Conservation (phyloP, 2,888 invertebrate genomes). For the Mesorhabditis spiculigera region DNA sequence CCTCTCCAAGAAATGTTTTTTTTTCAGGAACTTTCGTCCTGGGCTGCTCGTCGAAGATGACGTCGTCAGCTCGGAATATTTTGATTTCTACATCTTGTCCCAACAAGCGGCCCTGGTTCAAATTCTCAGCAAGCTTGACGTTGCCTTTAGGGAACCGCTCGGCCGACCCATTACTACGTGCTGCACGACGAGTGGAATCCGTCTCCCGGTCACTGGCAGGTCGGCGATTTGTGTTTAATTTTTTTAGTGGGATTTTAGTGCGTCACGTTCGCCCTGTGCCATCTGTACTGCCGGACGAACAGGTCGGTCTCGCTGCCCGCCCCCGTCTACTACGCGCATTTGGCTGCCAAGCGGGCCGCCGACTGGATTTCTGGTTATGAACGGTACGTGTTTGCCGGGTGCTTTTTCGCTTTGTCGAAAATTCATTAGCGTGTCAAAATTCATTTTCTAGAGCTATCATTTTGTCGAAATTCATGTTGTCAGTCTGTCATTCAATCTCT, state of each 20-base stretch:
- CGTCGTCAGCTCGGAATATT: not conserved
- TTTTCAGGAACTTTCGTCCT: not conserved
- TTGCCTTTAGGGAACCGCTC: not conserved
- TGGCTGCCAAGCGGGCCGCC: slow-evolving; percentile 11
- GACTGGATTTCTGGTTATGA: not conserved
- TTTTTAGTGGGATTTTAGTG: not conserved
- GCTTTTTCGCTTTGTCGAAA: no score
- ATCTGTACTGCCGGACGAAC: not conserved
- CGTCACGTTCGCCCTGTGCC: not conserved
- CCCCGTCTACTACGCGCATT: not conserved
- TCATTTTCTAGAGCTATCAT: no score
- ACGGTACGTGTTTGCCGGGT: no score
- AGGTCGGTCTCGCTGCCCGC: not conserved
- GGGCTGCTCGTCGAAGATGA: not conserved
- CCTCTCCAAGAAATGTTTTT: no score
- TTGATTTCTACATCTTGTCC: slow-evolving; percentile 24
- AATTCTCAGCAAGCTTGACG: slow-evolving; percentile 17
- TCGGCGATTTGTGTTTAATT: not conserved
- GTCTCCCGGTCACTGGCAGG: not conserved
- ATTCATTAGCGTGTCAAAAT: no score
- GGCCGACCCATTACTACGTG: slow-evolving; percentile 1
- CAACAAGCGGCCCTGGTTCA: slow-evolving; percentile 35
- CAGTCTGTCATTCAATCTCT: not conserved
- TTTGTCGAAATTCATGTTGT: no score
- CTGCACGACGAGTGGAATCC: not conserved